Conservation (phyloP, 2,888 invertebrate species). For the Eupithecia vulgata region DNA sequence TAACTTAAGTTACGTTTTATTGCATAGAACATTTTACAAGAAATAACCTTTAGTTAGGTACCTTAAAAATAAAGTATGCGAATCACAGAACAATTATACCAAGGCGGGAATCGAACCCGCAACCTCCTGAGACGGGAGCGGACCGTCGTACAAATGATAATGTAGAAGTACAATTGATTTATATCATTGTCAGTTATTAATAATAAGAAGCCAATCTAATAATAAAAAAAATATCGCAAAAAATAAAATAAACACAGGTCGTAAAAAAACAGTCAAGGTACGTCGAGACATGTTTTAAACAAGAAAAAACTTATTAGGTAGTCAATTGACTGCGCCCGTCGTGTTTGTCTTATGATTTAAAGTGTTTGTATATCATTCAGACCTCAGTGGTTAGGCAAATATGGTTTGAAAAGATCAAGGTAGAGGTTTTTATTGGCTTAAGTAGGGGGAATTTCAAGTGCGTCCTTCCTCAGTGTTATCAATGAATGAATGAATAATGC, state of each 20-base stretch:
- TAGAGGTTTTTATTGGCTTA: conserved; percentile 3
- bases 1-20: too few species aligned
- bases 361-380: neutral
- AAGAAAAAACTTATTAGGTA: neutral
- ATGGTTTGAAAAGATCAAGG: conserved; percentile 13
- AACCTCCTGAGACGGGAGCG: too few species aligned
- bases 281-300: neutral
- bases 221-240: neutral
- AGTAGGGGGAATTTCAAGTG: neutral
- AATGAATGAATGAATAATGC: too few species aligned
- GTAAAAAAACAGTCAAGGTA: neutral
- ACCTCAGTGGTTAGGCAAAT: neutral
- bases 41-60: too few species aligned
- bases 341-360: neutral
- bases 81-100: too few species aligned
- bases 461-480: neutral
- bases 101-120: too few species aligned
- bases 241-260: neutral
- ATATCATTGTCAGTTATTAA: neutral
- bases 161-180: neutral
- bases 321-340: neutral
- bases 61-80: too few species aligned
- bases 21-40: too few species aligned
- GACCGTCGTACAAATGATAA: too few species aligned
- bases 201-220: neutral